A percentile compares a stretch with the other conserved stretches of the same genome.
phyloP scores from a whole-genome alignment of 2,113 vertebrate species.

The Rhea pennata region DNA sequence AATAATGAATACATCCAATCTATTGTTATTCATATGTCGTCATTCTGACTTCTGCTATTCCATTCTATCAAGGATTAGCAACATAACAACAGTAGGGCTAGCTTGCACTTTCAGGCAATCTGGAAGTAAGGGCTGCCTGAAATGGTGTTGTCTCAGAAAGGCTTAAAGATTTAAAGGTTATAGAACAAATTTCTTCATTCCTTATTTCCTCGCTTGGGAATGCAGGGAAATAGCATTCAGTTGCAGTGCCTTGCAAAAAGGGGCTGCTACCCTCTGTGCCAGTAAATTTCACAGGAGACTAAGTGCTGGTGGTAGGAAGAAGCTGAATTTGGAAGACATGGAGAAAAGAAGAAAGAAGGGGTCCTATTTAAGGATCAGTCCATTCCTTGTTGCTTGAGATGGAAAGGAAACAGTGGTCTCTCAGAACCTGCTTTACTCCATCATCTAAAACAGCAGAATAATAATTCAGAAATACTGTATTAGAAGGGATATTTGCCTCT shows the following conservation, averaged over 20 bases:
- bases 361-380: background rate
- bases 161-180: background rate
- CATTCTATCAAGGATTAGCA: background rate
- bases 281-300: background rate
- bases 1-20: background rate
- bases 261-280: too few relatives aligned
- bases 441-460: background rate
- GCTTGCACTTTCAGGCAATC: background rate
- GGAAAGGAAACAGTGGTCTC: background rate
- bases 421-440: background rate
- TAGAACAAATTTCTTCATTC: background rate
- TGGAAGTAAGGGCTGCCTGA: background rate
- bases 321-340: background rate
- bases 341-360: background rate
- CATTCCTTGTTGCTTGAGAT: background rate
- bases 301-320: background rate
- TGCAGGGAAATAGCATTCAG: background rate
- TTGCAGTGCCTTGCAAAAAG: background rate
- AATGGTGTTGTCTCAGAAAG: background rate
- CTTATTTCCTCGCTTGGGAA: background rate
- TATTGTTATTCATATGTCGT: background rate
- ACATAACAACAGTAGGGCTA: background rate
- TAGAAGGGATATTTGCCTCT: background rate
- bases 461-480: background rate
- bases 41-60: background rate